phyloP scores from a whole-genome alignment of 2,113 vertebrate species.

The Misgurnus anguillicaudatus region DNA sequence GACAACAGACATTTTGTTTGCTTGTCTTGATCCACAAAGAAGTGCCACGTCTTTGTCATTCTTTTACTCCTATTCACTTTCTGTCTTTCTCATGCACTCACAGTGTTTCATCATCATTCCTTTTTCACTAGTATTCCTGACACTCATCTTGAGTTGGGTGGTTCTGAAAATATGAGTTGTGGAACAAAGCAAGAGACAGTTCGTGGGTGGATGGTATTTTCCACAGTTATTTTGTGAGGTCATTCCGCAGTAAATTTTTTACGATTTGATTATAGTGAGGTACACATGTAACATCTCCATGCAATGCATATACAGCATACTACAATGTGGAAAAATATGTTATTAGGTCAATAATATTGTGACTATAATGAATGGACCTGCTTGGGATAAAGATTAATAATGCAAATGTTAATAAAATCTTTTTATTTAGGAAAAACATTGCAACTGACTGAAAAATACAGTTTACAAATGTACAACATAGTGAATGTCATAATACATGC shows the following conservation, averaged over 20 bases:
- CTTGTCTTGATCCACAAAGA: background rate
- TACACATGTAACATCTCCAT: too few relatives aligned
- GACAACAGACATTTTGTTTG: slow-evolving; percentile 1
- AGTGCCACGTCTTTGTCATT: background rate
- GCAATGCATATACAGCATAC: background rate
- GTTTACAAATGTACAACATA: background rate
- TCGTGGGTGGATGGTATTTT: slow-evolving; percentile 29
- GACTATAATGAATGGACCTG: background rate
- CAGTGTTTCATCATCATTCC: background rate
- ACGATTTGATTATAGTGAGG: background rate
- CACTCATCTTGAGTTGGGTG: slow-evolving; percentile 21
- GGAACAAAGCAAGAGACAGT: slow-evolving; percentile 28
- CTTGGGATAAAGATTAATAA: background rate
- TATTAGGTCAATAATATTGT: background rate
- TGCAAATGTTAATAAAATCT: background rate
- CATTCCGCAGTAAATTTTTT: background rate
- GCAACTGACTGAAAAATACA: background rate
- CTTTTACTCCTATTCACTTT: background rate
- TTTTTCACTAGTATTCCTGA: background rate
- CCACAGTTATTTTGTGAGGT: slow-evolving; percentile 14
- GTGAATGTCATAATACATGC: background rate
- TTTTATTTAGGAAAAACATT: background rate
- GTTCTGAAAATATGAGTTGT: slow-evolving; percentile 23
- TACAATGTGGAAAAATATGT: background rate
- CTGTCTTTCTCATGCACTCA: background rate